phyloP scores from a whole-genome alignment of 2,797 vertebrate genomes.

The Chaetodon trifasciatus region DNA sequence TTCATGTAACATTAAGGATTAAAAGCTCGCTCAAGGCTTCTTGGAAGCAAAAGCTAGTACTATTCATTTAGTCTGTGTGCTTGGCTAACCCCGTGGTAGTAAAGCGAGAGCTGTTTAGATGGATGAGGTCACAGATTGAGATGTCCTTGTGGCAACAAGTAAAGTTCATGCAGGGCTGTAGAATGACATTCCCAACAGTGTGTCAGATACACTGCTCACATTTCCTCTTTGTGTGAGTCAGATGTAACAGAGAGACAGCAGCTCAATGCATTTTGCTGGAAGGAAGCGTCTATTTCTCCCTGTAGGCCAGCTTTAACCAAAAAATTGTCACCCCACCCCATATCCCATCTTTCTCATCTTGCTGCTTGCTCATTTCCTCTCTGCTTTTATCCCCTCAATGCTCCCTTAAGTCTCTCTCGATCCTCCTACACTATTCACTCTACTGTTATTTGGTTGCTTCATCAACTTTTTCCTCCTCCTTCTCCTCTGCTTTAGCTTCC shows the following conservation, averaged over 20 bases:
- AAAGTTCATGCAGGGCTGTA: constrained; percentile 44
- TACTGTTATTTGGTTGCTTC: constrained; percentile 55
- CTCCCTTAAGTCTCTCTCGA: constrained; percentile 39
- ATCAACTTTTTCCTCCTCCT: constrained; percentile 50
- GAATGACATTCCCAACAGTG: constrained; percentile 42
- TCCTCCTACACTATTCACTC: constrained; percentile 37
- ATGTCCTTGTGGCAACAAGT: constrained; percentile 44
- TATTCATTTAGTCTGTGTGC: constrained; percentile 52
- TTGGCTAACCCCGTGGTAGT: constrained; percentile 34
- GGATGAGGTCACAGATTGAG: constrained; percentile 38
- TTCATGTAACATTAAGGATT: constrained; percentile 80
- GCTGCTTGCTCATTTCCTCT: constrained; percentile 57
- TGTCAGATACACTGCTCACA: constrained; percentile 48
- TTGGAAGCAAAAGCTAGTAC: constrained; percentile 62
- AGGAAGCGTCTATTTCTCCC: constrained; percentile 50
- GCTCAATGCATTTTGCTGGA: constrained; percentile 32
- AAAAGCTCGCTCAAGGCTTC: constrained; percentile 73
- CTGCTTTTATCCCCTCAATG: constrained; percentile 43
- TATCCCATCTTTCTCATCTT: constrained; percentile 42
- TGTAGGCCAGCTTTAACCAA: constrained; percentile 37
- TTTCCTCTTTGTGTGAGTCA: constrained; percentile 66
- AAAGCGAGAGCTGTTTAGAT: constrained; percentile 40
- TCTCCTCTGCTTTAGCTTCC: constrained; percentile 39
- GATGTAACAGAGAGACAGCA: constrained; percentile 47
- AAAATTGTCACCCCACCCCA: constrained; percentile 35